Percentiles rank a stretch among this genome's conserved stretches.
These are phyloP conservation scores for Amblyjoppa proteus DNA, from an alignment of 2,888 invertebrate species.

Conservation along the genomic window DNA sequence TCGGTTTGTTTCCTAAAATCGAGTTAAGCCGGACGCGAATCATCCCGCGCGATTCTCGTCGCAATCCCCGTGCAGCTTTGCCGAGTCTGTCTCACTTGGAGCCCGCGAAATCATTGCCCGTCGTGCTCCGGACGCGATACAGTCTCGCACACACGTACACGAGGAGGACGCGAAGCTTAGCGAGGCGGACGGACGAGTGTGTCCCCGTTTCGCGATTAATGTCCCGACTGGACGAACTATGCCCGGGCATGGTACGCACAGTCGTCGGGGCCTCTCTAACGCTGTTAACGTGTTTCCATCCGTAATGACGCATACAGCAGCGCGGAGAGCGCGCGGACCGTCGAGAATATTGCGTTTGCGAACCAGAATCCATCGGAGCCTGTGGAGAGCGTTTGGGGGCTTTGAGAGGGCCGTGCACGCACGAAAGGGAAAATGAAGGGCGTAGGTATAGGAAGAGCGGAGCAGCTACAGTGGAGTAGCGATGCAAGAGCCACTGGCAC, in stretches of 20 bases:
- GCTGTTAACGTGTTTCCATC: constrained; percentile 79
- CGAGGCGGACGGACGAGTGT: constrained; percentile 61
- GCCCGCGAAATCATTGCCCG: constrained; percentile 38
- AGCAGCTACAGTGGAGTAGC: not conserved
- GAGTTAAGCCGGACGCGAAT: constrained; percentile 63
- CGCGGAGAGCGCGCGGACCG: constrained; percentile 63
- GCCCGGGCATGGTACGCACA: constrained; percentile 1
- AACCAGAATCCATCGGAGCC: constrained; percentile 38
- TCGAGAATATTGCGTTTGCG: constrained; percentile 76
- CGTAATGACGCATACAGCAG: constrained; percentile 81
- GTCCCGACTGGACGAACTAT: constrained; percentile 75
- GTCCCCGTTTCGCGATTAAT: constrained; percentile 76
- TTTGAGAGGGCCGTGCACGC: constrained; percentile 21
- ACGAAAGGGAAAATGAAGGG: constrained; percentile 25
- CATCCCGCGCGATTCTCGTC: constrained; percentile 53
- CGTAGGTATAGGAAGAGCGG: not conserved
- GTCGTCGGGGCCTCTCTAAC: constrained; percentile 73
- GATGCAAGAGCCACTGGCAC: constrained; percentile 19
- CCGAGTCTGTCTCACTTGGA: constrained; percentile 1
- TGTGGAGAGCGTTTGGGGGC: constrained; percentile 37
- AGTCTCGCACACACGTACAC: constrained; percentile 13
- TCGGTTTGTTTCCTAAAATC: constrained; percentile 63
- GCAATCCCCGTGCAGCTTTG: constrained; percentile 25
- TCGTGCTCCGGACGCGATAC: constrained; percentile 16
- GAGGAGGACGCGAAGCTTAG: constrained; percentile 56